Evolutionary conservation across 1,140 invertebrate genomes (phyloP), one percentile per base, ranked within the genome.

Genomic region (Helicoverpa armigera): DNA sequence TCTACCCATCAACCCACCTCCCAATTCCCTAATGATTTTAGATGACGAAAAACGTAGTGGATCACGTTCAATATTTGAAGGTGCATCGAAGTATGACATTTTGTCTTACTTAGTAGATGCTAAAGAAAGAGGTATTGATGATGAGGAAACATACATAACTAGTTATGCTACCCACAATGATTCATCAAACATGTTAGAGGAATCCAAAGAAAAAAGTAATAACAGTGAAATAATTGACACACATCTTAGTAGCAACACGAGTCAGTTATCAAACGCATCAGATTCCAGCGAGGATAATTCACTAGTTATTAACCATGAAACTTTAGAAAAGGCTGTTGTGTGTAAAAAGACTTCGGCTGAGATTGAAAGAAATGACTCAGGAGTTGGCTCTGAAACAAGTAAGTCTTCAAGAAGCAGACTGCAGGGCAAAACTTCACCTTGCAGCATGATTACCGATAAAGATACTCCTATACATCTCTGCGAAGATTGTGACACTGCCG

Each of bases 301-400:
- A 3, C 94, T 96, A 56, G 95, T 96, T 4, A 95, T 96, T 60
- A 95, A 96, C 78, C 95, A 95, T 85, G 95, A 96, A 16, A 87
- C 89, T 69, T 92, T 95, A 80, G 95, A 96, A 80, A 96, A 96
- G 88, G 81, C 88, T 16, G 60, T 94, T 86, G 91, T 89, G n/a
- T 95, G 91, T 84, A 95, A 95, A 85, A 96, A 96, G 85, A 91
- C 95, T 60, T 95, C 95, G 12, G 95, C 95, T 12, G 96, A 97
- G 90, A 97, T 99, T 72, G 98, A 99, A 94, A 96, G 98, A 81
- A 98, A 98, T 85, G 98, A 99, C 92, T 98, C 98, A 13, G 98
- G 98, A 1, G 98, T 99, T 0, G 98, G 98, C 51, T 98, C 98
- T 2, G 98, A 99, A 93, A 98, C 98, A 3, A 98, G 98, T 90